Evolutionary conservation across 2,888 invertebrate genomes (phyloP).

Genomic region (Coelopa pilipes): DNA sequence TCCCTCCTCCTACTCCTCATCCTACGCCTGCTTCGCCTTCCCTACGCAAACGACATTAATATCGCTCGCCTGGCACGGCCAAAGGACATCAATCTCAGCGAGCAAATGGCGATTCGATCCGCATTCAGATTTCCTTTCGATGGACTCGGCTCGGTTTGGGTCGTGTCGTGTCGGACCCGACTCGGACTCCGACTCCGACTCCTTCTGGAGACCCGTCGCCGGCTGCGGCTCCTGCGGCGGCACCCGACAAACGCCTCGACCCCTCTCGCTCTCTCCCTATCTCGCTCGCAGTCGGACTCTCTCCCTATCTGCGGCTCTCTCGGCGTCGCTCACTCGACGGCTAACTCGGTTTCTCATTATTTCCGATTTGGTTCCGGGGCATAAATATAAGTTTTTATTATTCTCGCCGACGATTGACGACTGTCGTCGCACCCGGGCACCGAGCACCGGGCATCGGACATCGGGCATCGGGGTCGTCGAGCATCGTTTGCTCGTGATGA

Average conservation of each 20-base stretch:
- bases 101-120: slow-evolving; percentile 58
- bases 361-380: slow-evolving; percentile 49
- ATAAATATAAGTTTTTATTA: slow-evolving; percentile 50
- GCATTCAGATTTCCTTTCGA: slow-evolving; percentile 38
- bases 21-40: too few relatives aligned
- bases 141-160: slow-evolving; percentile 9
- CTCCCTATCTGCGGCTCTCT: not conserved
- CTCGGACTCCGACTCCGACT: not conserved
- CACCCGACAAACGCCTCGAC: slow-evolving; percentile 15
- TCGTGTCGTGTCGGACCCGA: not conserved
- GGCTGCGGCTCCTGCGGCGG: slow-evolving; percentile 21
- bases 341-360: slow-evolving; percentile 43
- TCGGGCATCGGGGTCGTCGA: not conserved
- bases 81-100: slow-evolving; percentile 44
- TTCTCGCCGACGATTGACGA: slow-evolving; percentile 28
- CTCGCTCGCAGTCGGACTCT: not conserved
- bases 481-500: slow-evolving; percentile 37
- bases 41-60: slow-evolving; percentile 35
- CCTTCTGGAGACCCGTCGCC: slow-evolving; percentile 3
- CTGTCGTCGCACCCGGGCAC: not conserved
- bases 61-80: not conserved
- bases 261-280: slow-evolving; percentile 12
- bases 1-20: too few relatives aligned
- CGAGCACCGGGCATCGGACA: not conserved
- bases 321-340: not conserved